Percentiles rank a stretch among this genome's conserved stretches.
Evolutionary conservation across 2,797 vertebrate species (phyloP).

Genomic region (Girardinus metallicus): DNA sequence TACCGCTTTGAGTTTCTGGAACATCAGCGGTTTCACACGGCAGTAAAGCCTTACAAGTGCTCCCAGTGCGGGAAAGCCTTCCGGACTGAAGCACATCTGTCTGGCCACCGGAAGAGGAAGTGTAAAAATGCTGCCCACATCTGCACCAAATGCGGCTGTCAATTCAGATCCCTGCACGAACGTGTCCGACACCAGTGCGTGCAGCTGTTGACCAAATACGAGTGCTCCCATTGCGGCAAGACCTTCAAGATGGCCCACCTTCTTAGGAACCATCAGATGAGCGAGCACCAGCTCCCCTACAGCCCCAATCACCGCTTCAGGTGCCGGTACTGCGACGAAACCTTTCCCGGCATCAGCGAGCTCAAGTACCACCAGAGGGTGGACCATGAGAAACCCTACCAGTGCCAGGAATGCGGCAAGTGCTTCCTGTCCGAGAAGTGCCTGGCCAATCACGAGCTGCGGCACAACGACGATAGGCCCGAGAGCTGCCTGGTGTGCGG

Average conservation of each 20-base stretch:
- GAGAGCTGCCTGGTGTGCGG: constrained; percentile 77
- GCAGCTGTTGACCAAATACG: constrained; percentile 75
- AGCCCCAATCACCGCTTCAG: constrained; percentile 78
- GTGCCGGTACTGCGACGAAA: constrained; percentile 78
- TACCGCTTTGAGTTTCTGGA: constrained; percentile 79
- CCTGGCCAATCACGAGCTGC: constrained; percentile 76
- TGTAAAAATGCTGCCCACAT: constrained; percentile 77
- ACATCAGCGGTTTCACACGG: constrained; percentile 78
- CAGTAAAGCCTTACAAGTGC: constrained; percentile 78
- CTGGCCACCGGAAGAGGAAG: constrained; percentile 76
- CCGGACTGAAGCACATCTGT: constrained; percentile 76
- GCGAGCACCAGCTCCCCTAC: constrained; percentile 79
- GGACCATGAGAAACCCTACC: constrained; percentile 78
- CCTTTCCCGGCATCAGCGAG: constrained; percentile 79
- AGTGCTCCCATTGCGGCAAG: constrained; percentile 78
- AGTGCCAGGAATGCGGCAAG: constrained; percentile 79
- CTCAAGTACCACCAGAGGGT: constrained; percentile 79
- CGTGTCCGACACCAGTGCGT: constrained; percentile 75
- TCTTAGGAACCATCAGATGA: constrained; percentile 79
- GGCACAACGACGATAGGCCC: constrained; percentile 74
- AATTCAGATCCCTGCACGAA: constrained; percentile 74
- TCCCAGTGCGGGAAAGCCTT: constrained; percentile 79
- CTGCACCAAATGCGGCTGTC: constrained; percentile 77
- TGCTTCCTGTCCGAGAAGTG: constrained; percentile 79
- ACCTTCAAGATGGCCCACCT: constrained; percentile 79